Evolutionary conservation across 2,113 vertebrate genomes (phyloP), one percentile per base, ranked within the genome.

Genomic region (Etheostoma spectabile): DNA sequence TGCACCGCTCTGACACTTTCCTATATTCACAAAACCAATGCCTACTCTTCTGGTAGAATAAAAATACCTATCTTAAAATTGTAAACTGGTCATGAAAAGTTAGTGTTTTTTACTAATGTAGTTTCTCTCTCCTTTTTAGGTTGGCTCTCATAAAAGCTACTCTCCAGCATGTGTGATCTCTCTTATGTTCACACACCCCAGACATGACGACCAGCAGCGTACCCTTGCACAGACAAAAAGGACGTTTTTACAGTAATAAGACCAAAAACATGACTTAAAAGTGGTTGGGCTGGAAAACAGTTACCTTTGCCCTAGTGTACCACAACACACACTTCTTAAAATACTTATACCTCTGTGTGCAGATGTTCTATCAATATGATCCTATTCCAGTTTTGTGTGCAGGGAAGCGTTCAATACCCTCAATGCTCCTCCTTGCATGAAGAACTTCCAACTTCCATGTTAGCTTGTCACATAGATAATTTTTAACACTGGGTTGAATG

Each of bases 401-500:
- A 78, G 87, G 86, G 80, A 84, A 75, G 72, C 69, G 74, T 38
- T 67, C 19, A 14, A 55, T 13, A 30, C 56, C 82, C 78, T 80
- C 46, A 8, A 53, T 56, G 46, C 74, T 84, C 69, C 61, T 83
- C 63, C 86, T 86, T 92, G 92, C 93, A 93, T 93, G 92, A 90
- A 86, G 80, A 95, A 85, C 91, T 89, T 93, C 92, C 55, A 88
- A 88, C 86, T 85, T 93, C 71, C 93, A 91, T 95, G 90, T 86
- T 91, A 93, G 88, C 77, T 85, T 64, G 79, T 65, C 92, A 92
- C 92, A 77, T 88, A 84, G 80, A 86, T 79, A 86, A 86, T 60
- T 16, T 60, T 35, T 60, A 88, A 90, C 74, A 71, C 90, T 95
- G 92, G 95, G 95, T 95, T 95, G 86, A 95, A 93, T 74, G 57